Evolutionary conservation across 2,113 vertebrate genomes (phyloP), one percentile per base, ranked within the genome.

Genomic region (Hydropotes inermis): DNA sequence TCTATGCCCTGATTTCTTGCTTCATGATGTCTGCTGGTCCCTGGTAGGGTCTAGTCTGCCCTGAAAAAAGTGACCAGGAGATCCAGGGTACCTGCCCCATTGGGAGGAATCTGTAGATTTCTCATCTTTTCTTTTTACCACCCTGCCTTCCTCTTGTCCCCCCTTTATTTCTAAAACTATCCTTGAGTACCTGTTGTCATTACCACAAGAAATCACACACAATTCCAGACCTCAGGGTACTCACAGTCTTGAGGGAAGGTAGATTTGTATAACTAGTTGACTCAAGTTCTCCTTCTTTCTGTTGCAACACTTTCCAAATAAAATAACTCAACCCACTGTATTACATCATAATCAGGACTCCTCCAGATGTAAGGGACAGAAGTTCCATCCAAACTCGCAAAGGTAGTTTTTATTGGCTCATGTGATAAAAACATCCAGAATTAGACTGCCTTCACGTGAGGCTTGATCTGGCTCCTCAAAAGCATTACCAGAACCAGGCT

Each of bases 1-100:
- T 94, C 85, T 86, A 3, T 64, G 67, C 8, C 82, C 57, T 83
- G 39, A 85, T 97, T 90, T 95, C 74, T 84, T 97, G 50, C 89
- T 95, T 87, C 87, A 25, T 13, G 23, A 57, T 5, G 47, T 61
- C 82, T 79, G 39, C 39, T 47, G 55, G 61, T 57, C 11, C 50
- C 57, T 84, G 57, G 12, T 10, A 43, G 55, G 43, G 4, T 36
- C 23, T 9, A n/a, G 74, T 76, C 39, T 33, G 58, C 14, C 55
- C 76, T 93, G 60, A 95, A 86, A 81, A 61, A 86, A 78, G 43
- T 83, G 88, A 61, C 78, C 78, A 27, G 50, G 43, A 8, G 12
- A 60, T 45, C 15, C 15, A 70, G 58, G 25, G 43, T 54, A 79
- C 83, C 86, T 55, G 58, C 21, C 83, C 67, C 52, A 70, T 86